Evolutionary conservation across 2,797 vertebrate species (phyloP).

Genomic region (Danio kyathit): DNA sequence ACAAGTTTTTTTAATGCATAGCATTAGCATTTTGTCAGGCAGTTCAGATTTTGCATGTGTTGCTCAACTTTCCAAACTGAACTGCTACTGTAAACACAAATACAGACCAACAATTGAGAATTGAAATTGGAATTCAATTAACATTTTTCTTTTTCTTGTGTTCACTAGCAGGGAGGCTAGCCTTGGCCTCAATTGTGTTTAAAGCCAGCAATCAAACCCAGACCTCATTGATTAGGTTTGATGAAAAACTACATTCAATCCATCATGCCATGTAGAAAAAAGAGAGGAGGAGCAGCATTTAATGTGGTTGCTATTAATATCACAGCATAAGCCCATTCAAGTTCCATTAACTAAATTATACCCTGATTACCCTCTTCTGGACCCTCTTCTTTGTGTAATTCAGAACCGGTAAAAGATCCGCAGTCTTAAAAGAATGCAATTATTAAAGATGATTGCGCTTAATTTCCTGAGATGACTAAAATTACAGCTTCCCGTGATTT

Average conservation of each 20-base stretch:
- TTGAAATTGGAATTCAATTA: neutral
- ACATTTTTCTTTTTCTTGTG: neutral
- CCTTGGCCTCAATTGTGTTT: conserved; percentile 23
- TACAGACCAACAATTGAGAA: neutral
- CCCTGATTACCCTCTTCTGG: conserved; percentile 19
- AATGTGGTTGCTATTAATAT: conserved; percentile 25
- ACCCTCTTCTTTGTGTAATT: neutral
- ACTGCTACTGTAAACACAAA: neutral
- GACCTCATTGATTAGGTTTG: conserved; percentile 29
- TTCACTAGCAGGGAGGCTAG: neutral
- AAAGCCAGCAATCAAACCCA: conserved; percentile 21
- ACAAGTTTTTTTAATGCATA: no score
- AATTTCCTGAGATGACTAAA: conserved; percentile 21
- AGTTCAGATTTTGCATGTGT: no score
- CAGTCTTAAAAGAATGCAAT: neutral
- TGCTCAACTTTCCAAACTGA: neutral
- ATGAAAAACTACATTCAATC: conserved; percentile 14
- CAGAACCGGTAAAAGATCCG: conserved; percentile 6
- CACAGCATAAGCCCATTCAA: conserved; percentile 22
- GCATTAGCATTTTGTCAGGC: no score
- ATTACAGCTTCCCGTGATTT: conserved; percentile 1
- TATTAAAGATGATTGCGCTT: conserved; percentile 24
- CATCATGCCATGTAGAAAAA: conserved; percentile 1
- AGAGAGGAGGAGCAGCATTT: neutral
- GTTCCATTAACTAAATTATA: conserved; percentile 27